Evolutionary conservation across 2,888 invertebrate genomes (phyloP).

Genomic region (Reticulitermes lucifugus): DNA sequence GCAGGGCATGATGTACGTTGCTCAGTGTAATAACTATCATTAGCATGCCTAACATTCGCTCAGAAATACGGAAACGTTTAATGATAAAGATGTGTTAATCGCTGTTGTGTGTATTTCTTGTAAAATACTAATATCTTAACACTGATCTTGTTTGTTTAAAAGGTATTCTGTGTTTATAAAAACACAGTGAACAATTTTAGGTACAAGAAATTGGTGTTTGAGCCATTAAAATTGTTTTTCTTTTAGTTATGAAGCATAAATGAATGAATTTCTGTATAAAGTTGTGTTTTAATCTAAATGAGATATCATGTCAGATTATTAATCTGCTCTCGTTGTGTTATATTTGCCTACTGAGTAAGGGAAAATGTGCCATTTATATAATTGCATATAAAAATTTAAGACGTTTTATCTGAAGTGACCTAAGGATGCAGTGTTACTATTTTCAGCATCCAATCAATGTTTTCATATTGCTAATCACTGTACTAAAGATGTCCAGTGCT

Average conservation of each 20-base stretch:
- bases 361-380: neutral
- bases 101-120: conserved; percentile 38
- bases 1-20: neutral
- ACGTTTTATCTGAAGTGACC: neutral
- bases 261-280: conserved; percentile 7
- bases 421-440: neutral
- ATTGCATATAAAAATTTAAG: neutral
- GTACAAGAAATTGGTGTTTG: neutral
- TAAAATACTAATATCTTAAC: conserved; percentile 32
- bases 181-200: neutral
- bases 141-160: conserved; percentile 35
- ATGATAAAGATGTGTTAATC: conserved; percentile 38
- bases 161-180: conserved; percentile 24
- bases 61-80: conserved; percentile 27
- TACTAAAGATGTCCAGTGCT: neutral
- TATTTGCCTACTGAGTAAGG: neutral
- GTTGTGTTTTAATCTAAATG: neutral
- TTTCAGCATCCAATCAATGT: neutral
- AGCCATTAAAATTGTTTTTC: neutral
- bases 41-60: conserved; percentile 27
- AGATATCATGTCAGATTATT: neutral
- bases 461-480: neutral
- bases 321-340: neutral
- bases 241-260: neutral
- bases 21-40: conserved; percentile 20